phyloP scores from a whole-genome alignment of 1,140 invertebrate species.

The Nephotettix cincticeps region DNA sequence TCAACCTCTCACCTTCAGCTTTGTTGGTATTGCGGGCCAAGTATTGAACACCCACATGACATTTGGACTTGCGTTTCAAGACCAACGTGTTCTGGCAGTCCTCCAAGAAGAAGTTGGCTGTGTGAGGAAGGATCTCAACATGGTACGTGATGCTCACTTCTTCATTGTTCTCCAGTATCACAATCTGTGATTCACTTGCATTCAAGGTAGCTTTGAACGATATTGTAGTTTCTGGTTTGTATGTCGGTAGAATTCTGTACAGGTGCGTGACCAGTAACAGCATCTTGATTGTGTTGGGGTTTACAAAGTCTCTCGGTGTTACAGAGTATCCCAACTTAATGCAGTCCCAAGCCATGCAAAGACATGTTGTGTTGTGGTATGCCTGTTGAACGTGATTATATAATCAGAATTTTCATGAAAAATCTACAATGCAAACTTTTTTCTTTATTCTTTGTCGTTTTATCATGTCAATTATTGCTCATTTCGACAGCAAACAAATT shows the following conservation, averaged over 20 bases:
- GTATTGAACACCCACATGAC: slow-evolving; percentile 13
- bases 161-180: slow-evolving; percentile 19
- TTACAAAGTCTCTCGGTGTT: slow-evolving; percentile 43
- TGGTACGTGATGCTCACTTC: slow-evolving; percentile 6
- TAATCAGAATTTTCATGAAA: too few relatives aligned
- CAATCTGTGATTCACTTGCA: slow-evolving; percentile 5
- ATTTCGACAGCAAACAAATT: too few relatives aligned
- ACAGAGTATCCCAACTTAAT: slow-evolving; percentile 48
- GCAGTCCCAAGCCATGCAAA: slow-evolving; percentile 45
- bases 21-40: slow-evolving; percentile 16
- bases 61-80: neutral
- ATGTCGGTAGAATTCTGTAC: slow-evolving; percentile 45
- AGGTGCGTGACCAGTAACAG: slow-evolving; percentile 47
- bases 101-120: neutral
- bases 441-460: too few relatives aligned
- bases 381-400: too few relatives aligned
- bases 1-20: too few relatives aligned
- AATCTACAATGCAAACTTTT: too few relatives aligned
- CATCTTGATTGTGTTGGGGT: slow-evolving; percentile 46
- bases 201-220: slow-evolving; percentile 22
- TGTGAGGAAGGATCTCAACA: slow-evolving; percentile 1
- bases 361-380: slow-evolving; percentile 47
- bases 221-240: slow-evolving; percentile 30
- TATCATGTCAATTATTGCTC: too few relatives aligned
- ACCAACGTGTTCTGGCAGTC: neutral